These are phyloP conservation scores for Aphis gossypii DNA, from an alignment of 1,140 invertebrate genomes.

Conservation along the genomic window DNA sequence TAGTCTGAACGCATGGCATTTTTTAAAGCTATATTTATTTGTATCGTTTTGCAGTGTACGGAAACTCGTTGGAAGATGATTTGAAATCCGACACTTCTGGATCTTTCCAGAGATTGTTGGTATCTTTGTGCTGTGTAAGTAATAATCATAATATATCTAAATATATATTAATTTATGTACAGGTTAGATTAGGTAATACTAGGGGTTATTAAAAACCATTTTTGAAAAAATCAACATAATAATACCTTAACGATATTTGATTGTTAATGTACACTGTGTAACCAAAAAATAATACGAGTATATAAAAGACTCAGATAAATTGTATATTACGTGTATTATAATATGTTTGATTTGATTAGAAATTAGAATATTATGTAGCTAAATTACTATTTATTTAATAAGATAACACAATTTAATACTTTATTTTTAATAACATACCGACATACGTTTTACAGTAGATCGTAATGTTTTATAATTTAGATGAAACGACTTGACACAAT, in stretches of 20 bases:
- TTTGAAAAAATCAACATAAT: background rate
- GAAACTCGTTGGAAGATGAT: conserved; percentile 84
- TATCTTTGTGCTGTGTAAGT: conserved; percentile 70
- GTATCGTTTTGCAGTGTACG: conserved; percentile 75
- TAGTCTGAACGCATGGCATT: background rate
- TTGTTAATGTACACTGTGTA: background rate
- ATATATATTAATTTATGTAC: too few relatives aligned
- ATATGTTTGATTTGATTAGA: background rate
- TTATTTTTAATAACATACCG: too few relatives aligned
- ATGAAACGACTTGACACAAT: background rate
- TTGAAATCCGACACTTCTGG: conserved; percentile 92
- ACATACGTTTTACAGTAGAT: too few relatives aligned
- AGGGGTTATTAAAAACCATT: background rate
- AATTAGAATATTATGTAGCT: background rate
- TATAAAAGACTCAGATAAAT: background rate
- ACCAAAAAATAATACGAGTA: too few relatives aligned
- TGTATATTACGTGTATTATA: background rate
- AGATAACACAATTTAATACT: background rate
- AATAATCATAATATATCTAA: background rate
- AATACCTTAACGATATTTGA: background rate
- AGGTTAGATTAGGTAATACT: background rate
- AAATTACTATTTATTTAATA: background rate
- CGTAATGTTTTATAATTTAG: background rate
- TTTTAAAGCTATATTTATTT: background rate
- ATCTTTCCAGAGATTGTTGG: conserved; percentile 88